Evolutionary conservation across 2,797 vertebrate species (phyloP), one percentile per base, ranked within the genome.

Genomic region (Urocyon cinereoargenteus): DNA sequence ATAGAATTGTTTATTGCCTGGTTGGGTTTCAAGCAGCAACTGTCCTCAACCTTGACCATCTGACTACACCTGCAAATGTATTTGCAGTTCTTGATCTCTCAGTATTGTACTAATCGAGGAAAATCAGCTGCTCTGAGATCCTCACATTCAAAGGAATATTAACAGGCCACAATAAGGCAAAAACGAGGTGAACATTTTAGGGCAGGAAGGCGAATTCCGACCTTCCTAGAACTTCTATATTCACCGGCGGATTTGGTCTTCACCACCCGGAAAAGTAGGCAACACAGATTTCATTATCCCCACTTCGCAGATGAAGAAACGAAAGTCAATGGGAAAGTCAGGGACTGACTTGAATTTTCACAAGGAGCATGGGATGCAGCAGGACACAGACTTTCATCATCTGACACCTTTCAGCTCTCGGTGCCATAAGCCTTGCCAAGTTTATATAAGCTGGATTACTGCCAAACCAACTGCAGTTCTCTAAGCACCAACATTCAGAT

Each of bases 401-500:
- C 86, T 96, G 97, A 94, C 87, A 61, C 86, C 59, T 94, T 86
- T 88, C 51, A 88, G 85, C 72, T 21, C 61, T 64, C 18, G 28
- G 31, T 68, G 90, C 68, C 83, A 0, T 26, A 81, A 90, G 62
- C 18, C 6, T 79, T 70, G 78, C 96, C 97, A 93, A 96, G 87
- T 94, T 92, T 90, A 90, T 40, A 84, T 91, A 84, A 96, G 45
- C 73, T 96, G 95, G 96, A 88, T 0, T 28, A 16, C 68, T 86
- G 88, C 96, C 97, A 97, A 92, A 84, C 72, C 85, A 97, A 96
- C 92, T 86, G 28, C 53, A 70, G 45, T 88, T 97, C 95, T 93
- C 92, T 88, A 86, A 94, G 73, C 57, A 95, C 86, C 62, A 77
- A 91, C 91, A 86, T 73, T 66, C 79, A 84, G 34, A 88, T 66